Base-by-base conservation (phyloP, 2,888 invertebrate genomes). In the Drosophila meridiana region DNA sequence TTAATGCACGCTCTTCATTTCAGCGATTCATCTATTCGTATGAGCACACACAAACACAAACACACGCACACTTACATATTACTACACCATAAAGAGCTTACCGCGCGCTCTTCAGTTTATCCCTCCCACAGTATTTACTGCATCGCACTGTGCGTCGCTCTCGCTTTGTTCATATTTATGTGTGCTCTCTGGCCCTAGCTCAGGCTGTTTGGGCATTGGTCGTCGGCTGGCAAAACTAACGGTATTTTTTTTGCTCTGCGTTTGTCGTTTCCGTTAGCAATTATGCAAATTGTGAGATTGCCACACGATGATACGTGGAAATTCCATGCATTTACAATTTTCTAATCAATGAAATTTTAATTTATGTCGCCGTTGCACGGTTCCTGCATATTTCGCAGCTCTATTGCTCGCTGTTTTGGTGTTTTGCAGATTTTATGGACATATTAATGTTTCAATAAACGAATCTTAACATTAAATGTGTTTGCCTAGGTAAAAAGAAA, bases 321-420 rank as follows among this genome's bases (percentile, higher is more conserved):
- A 91, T 91, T 92, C 92, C 84, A 92, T 91, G 92, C 91, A 92
- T 91, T 92, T 90, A 87, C 87, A 92, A 92, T 92, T 91, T 91
- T 91, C 91, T 92, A 91, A 91, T 91, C 92, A 92, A 92, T 91
- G 89, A 83, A 90, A 92, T 87, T 92, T 90, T 89, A 92, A 92
- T 91, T 91, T 91, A 89, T 90, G 87, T 89, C 78, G 82, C 78
- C 71, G 69, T 69, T 30, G 30, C 60, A 34, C 48, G 8, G 36
- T 48, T 58, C 5, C 48, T 34, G 26, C 30, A 60, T 56, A 48
- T 67, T 67, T 67, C 38, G 32, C 36, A 32, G 40, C 28, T 42
- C 43, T 53, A 11, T 26, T 50, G 8, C 60, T 14, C 28, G 3
- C 38, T 53, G 48, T 65, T 30, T 32, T 40, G 26, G 11, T 14